Evolutionary conservation across 2,888 invertebrate genomes (phyloP).

Genomic region (Phaedon cochleariae): DNA sequence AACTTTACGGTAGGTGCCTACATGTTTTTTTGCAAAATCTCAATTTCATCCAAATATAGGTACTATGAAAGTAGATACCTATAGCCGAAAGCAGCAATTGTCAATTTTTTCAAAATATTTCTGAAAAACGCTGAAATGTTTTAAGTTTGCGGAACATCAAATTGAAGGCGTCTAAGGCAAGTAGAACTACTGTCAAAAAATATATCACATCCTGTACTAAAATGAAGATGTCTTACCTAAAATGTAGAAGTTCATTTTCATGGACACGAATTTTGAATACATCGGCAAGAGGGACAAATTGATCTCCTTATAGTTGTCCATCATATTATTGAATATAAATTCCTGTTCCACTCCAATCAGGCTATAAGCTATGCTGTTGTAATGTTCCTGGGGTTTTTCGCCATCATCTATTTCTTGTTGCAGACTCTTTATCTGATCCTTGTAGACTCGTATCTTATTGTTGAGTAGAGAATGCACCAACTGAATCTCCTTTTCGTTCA

Average conservation of each 20-base stretch:
- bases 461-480: slow-evolving; percentile 5
- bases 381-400: slow-evolving; percentile 1
- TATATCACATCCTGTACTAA: too few relatives aligned
- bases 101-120: too few relatives aligned
- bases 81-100: too few relatives aligned
- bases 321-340: slow-evolving; percentile 3
- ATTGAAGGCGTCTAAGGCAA: too few relatives aligned
- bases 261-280: slow-evolving; percentile 5
- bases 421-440: slow-evolving; percentile 13
- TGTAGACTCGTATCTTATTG: slow-evolving; percentile 7
- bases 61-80: too few relatives aligned
- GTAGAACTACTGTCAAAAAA: too few relatives aligned
- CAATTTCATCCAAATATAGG: too few relatives aligned
- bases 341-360: slow-evolving; percentile 21
- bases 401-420: slow-evolving; percentile 9
- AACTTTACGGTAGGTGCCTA: too few relatives aligned
- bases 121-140: too few relatives aligned
- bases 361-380: slow-evolving; percentile 20
- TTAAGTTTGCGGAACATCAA: too few relatives aligned
- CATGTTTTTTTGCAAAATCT: too few relatives aligned
- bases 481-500: slow-evolving; percentile 7
- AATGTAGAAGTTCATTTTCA: slow-evolving; percentile 21
- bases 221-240: not conserved
- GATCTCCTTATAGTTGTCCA: slow-evolving; percentile 5
- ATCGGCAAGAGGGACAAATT: slow-evolving; percentile 12